Evolutionary conservation across 1,140 invertebrate genomes (phyloP), one percentile per base, ranked within the genome.

Genomic region (Homarus americanus): DNA sequence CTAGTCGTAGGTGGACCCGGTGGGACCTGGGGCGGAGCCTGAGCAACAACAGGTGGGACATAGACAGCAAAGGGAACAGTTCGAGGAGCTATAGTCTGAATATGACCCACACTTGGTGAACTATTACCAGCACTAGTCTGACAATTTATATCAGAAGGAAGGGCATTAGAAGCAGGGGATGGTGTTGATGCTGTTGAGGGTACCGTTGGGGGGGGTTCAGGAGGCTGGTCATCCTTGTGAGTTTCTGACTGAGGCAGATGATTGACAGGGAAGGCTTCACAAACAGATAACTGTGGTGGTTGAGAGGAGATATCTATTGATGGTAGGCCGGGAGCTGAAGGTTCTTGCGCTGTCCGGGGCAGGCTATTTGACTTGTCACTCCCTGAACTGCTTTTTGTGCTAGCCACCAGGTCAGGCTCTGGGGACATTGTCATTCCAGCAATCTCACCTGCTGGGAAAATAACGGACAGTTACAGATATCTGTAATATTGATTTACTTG

Each of bases 361-460:
- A 85, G 91, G 44, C 87, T 89, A 75, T 92, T 89, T 17, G 85
- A 85, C 69, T 87, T 87, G 92, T 95, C 95, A 58, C 94, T 94
- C 87, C 94, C 94, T 93, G 88, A 87, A 58, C 92, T 93, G 40
- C 96, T 96, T 95, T 98, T 98, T 85, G 98, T 98, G 94, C 98
- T 98, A 78, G 97, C 97, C 90, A 99, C 98, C 92, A 99, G 97
- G 95, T 99, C 98, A 38, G 98, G 98, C 94, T 98, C 98, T 94
- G 87, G 82, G 20, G 76, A 87, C 87, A 89, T 82, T 12, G 63
- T 94, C 53, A 92, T 79, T 78, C 87, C 82, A 66, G 87, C 91
- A 53, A 84, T 63, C 3, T 78, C 85, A 58, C 36, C 75, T 76
- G 58, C 0, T 69, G 36, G n/a, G 7, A 17, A 86, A 73, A 34